Percentiles rank a stretch among this genome's conserved stretches.
Conservation (phyloP, 2,888 invertebrate genomes). For the Dasysyrphus albostriatus region DNA sequence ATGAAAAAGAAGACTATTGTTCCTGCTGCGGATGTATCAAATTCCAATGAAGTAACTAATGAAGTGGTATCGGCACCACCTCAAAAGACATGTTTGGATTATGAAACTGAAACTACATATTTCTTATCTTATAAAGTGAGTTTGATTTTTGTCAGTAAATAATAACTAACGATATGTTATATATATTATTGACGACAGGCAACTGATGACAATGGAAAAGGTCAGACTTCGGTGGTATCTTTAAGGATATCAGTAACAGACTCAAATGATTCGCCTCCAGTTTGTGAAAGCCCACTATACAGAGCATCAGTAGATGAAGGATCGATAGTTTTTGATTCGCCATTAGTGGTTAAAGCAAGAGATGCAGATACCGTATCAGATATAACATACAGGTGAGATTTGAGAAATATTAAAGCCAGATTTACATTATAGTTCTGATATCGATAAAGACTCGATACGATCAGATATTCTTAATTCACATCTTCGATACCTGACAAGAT, state of each 20-base stretch:
- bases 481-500: too few species aligned
- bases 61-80: constrained; percentile 65
- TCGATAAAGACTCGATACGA: too few species aligned
- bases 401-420: neutral
- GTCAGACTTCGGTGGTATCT: constrained; percentile 91
- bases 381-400: constrained; percentile 86
- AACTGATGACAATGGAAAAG: constrained; percentile 92
- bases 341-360: constrained; percentile 89
- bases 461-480: too few species aligned
- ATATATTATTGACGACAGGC: constrained; percentile 85
- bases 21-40: constrained; percentile 3
- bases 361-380: constrained; percentile 93
- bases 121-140: constrained; percentile 92
- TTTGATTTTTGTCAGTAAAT: constrained; percentile 28
- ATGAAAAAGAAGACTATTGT: constrained; percentile 1
- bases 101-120: constrained; percentile 92
- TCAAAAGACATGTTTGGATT: constrained; percentile 92
- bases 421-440: too few species aligned
- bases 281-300: constrained; percentile 91
- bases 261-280: constrained; percentile 95
- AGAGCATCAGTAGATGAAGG: constrained; percentile 94
- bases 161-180: constrained; percentile 22
- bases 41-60: constrained; percentile 76
- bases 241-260: constrained; percentile 92
- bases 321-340: constrained; percentile 92